Evolutionary conservation across 2,888 invertebrate genomes (phyloP).

Genomic region (Mermis nigrescens): DNA sequence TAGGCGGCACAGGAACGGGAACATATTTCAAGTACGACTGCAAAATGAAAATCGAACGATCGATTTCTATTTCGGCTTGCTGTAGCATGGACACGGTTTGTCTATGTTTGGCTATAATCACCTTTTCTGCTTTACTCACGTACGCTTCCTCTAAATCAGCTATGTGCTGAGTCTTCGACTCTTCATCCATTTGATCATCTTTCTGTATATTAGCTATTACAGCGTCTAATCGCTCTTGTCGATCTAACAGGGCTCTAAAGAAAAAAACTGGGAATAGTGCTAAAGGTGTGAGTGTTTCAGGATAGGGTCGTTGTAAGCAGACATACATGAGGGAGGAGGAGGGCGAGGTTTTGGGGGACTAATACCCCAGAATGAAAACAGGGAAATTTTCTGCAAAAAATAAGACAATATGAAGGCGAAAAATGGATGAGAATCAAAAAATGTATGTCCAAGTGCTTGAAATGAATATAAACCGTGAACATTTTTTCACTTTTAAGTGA

Average conservation of each 20-base stretch:
- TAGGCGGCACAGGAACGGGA: not conserved
- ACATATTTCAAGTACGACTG: constrained; percentile 6
- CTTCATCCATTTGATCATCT: constrained; percentile 19
- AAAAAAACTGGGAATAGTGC: not conserved
- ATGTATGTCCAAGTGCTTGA: too few relatives aligned
- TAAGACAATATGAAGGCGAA: too few relatives aligned
- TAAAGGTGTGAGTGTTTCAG: not conserved
- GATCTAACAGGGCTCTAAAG: constrained; percentile 33
- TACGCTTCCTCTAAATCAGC: constrained; percentile 7
- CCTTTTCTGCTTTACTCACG: not conserved
- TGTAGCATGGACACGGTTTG: not conserved
- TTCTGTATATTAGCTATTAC: constrained; percentile 25
- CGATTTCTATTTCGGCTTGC: constrained; percentile 9
- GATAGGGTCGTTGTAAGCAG: not conserved
- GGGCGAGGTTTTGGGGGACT: too few relatives aligned
- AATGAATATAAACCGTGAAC: too few relatives aligned
- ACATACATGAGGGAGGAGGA: too few relatives aligned
- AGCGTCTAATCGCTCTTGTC: constrained; percentile 34
- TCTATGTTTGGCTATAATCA: not conserved
- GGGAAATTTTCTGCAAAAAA: too few relatives aligned
- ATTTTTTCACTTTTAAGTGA: too few relatives aligned
- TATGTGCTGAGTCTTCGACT: constrained; percentile 19
- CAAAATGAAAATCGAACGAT: not conserved
- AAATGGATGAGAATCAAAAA: too few relatives aligned
- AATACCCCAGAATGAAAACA: too few relatives aligned